Conservation (phyloP, 2,797 vertebrate species). For the Danio albolineatus region DNA sequence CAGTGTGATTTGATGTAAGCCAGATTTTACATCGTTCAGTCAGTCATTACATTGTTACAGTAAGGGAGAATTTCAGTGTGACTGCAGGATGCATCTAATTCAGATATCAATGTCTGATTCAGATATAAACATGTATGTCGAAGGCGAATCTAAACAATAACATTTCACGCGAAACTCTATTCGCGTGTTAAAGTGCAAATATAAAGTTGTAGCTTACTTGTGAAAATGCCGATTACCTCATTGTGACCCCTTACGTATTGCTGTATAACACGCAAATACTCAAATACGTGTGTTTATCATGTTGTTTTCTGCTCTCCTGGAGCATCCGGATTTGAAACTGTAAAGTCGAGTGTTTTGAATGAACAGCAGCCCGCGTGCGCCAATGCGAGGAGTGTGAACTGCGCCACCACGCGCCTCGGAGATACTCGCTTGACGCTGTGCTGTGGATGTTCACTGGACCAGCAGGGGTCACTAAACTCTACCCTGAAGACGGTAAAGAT, state of each 20-base stretch:
- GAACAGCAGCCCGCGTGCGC: neutral
- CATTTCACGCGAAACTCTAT: too few species aligned
- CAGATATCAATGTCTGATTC: neutral
- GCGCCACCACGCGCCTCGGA: conserved; percentile 22
- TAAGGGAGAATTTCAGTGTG: neutral
- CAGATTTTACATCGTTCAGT: neutral
- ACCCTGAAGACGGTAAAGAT: too few species aligned
- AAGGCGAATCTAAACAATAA: too few species aligned
- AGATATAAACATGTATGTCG: too few species aligned
- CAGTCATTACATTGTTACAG: neutral
- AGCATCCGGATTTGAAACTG: neutral
- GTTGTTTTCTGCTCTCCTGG: neutral
- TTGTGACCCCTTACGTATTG: neutral
- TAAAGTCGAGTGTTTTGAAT: conserved; percentile 13
- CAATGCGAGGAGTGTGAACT: neutral
- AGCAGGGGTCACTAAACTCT: too few species aligned
- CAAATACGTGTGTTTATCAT: neutral
- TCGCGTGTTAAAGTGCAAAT: neutral
- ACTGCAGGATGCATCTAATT: neutral
- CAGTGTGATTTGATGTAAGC: neutral
- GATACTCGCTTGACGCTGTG: neutral
- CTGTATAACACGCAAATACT: neutral
- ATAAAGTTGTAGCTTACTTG: conserved; percentile 26
- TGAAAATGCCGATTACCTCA: neutral
- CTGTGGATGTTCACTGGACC: too few species aligned